Base-by-base conservation (phyloP, 1,140 invertebrate species). In the Pantala flavescens region DNA sequence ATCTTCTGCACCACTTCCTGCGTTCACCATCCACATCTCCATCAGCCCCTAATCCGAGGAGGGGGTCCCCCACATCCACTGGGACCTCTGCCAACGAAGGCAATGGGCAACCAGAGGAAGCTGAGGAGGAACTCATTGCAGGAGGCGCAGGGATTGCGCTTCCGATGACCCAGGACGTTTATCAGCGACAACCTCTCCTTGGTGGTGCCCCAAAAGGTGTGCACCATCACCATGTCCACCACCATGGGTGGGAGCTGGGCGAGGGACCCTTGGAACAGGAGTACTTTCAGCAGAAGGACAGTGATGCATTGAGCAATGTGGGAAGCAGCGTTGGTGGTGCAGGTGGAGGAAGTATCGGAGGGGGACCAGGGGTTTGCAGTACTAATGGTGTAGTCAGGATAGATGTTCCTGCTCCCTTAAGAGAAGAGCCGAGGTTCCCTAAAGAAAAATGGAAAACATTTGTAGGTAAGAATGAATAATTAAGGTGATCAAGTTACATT, bases 401-500 rank as follows among this genome's bases (percentile, higher is more conserved):
- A 70, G 85, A 87, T 78, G 84, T 88, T 73, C 86, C 87, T 7
- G 80, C 84, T 24, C 84, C 86, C 16, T 80, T 84, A 0, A 80
- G 87, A 75, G 88, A 89, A 77, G 88, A 89, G 79, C 87, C 87
- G 0, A 81, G 87, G 77, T 90, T 87, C 81, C 89, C 89, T 7
- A 88, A 90, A 80, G 90, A 91, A 81, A 88, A 89, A 79, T 89
- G 87, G 83, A 91, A 91, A 86, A 90, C 89, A 19, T 82, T 90
- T 77, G 78, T 90, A 76, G 87, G 88, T 89, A 80, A 81, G 49
- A 7, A 16, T 49, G 16, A 11, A n/a, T n/a, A n/a, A n/a, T n/a
- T n/a, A n/a, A n/a, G n/a, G n/a, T n/a, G n/a, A n/a, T n/a, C n/a
- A n/a, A n/a, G n/a, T n/a, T n/a, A n/a, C n/a, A n/a, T n/a, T n/a